Conservation (phyloP, 2,797 vertebrate species). For the Ara ararauna region DNA sequence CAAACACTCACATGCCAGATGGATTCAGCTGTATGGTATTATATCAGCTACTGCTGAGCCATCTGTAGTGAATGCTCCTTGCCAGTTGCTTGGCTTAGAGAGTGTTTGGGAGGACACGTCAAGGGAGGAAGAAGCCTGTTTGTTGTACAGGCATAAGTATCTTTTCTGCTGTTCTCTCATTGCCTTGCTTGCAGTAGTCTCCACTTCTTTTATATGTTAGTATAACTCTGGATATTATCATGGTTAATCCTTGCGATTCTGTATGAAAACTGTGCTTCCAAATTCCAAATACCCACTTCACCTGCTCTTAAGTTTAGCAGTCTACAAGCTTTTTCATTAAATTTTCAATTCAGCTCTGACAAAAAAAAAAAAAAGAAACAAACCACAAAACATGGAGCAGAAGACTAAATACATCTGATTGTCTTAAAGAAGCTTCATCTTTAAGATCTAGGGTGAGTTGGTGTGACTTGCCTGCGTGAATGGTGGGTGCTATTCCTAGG, state of each 20-base stretch:
- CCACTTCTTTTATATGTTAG: neutral
- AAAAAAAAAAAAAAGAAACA: neutral
- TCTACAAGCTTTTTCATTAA: neutral
- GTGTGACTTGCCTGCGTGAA: neutral
- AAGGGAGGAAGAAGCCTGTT: neutral
- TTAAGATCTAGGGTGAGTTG: neutral
- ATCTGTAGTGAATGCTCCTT: neutral
- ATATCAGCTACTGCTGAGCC: neutral
- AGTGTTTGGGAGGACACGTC: neutral
- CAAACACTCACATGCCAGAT: neutral
- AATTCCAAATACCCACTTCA: neutral
- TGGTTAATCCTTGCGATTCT: neutral
- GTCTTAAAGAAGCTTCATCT: neutral
- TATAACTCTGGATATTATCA: neutral
- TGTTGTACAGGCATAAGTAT: neutral
- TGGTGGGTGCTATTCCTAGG: neutral
- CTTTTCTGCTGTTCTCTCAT: neutral
- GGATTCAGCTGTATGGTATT: neutral
- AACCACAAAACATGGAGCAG: no score
- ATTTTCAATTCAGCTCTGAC: neutral
- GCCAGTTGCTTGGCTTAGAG: neutral
- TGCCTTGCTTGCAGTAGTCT: neutral
- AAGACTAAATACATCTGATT: neutral
- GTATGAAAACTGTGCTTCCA: neutral
- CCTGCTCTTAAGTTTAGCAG: neutral